These are phyloP conservation scores for Isotomurus palustris DNA, from an alignment of 2,888 invertebrate species.

Conservation along the genomic window DNA sequence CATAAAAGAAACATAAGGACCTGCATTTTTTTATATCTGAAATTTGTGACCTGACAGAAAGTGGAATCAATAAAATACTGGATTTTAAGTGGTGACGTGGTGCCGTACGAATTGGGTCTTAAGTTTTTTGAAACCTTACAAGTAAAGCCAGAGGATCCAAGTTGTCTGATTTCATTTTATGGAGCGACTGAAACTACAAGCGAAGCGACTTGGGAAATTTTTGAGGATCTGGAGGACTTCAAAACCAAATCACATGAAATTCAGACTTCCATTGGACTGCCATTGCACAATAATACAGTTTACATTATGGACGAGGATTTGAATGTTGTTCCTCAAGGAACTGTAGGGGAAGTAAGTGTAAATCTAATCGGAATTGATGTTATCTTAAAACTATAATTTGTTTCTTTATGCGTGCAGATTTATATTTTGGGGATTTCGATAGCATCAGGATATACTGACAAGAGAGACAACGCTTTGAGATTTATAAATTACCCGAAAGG, in stretches of 20 bases:
- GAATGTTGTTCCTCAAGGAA: conserved; percentile 18
- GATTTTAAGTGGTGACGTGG: conserved; percentile 64
- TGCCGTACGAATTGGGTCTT: conserved; percentile 48
- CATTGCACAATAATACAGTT: conserved; percentile 25
- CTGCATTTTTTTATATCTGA: too few relatives aligned
- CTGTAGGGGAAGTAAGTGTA: conserved; percentile 20
- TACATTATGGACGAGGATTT: conserved; percentile 30
- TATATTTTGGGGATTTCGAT: conserved; percentile 19
- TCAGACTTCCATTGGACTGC: conserved; percentile 72
- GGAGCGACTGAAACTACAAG: conserved; percentile 91
- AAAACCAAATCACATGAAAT: conserved; percentile 48
- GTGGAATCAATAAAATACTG: conserved; percentile 18
- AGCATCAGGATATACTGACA: conserved; percentile 13
- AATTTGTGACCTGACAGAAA: too few relatives aligned
- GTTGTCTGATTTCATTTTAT: conserved; percentile 69
- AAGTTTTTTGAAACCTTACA: conserved; percentile 67
- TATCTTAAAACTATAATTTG: too few relatives aligned
- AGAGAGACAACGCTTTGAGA: not conserved
- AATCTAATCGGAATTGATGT: too few relatives aligned
- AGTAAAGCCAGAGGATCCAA: conserved; percentile 53
- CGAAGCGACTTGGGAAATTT: conserved; percentile 74
- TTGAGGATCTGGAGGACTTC: conserved; percentile 60
- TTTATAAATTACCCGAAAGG: not conserved
- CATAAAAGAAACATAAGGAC: too few relatives aligned
- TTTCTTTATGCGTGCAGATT: conserved; percentile 10